phyloP scores from a whole-genome alignment of 2,797 vertebrate species.

The Muscicapa striata region DNA sequence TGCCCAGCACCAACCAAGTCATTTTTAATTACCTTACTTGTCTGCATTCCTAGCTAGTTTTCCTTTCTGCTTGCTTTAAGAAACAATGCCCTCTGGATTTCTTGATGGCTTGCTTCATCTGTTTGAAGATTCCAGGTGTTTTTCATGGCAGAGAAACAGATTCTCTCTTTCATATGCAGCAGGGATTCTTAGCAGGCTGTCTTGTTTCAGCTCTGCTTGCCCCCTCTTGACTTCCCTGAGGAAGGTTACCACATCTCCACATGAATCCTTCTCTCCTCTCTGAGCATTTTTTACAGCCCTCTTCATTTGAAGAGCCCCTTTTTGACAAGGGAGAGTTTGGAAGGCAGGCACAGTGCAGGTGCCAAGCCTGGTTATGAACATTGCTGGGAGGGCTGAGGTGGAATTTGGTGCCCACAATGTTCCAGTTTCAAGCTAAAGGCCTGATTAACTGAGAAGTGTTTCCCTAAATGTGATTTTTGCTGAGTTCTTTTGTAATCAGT shows the following conservation, averaged over 20 bases:
- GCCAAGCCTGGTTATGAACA: neutral
- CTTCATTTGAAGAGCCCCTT: neutral
- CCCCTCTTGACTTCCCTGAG: neutral
- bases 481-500: neutral
- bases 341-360: neutral
- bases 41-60: neutral
- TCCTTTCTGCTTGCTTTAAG: neutral
- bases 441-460: neutral
- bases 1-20: neutral
- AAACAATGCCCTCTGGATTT: neutral
- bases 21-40: neutral
- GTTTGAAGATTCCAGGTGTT: neutral
- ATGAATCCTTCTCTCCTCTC: neutral
- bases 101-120: neutral
- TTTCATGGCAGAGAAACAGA: neutral
- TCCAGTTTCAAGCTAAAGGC: neutral
- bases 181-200: neutral
- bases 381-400: neutral
- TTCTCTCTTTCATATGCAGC: neutral
- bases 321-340: neutral
- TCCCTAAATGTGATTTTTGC: neutral
- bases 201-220: neutral
- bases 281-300: neutral
- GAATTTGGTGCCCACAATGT: neutral
- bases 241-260: neutral